These are phyloP conservation scores for Phaedon cochleariae DNA, from an alignment of 2,888 invertebrate species.

Conservation along the genomic window DNA sequence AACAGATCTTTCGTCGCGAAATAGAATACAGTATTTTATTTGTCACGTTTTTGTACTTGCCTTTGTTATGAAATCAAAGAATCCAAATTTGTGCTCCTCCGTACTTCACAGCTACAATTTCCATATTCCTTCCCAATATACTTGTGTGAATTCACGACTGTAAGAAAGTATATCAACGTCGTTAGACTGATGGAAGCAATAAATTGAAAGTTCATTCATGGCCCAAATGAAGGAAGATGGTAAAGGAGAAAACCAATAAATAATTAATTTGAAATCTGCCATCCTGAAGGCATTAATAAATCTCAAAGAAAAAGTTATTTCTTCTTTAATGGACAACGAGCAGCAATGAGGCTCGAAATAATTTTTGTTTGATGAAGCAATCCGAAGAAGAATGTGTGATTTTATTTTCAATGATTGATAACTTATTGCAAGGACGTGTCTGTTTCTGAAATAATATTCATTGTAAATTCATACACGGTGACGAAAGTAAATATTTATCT, in stretches of 20 bases:
- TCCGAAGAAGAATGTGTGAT: neutral
- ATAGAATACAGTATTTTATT: too few species aligned
- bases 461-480: too few species aligned
- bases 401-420: too few species aligned
- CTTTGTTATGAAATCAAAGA: too few species aligned
- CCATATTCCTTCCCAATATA: slow-evolving; percentile 20
- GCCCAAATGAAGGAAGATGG: slow-evolving; percentile 26
- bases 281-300: slow-evolving; percentile 53
- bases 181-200: slow-evolving; percentile 32
- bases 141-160: slow-evolving; percentile 25
- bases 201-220: slow-evolving; percentile 33
- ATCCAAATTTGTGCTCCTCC: too few species aligned
- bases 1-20: too few species aligned
- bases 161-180: neutral
- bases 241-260: slow-evolving; percentile 45
- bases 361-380: neutral
- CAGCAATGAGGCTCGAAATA: slow-evolving; percentile 41
- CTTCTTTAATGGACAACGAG: slow-evolving; percentile 31
- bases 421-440: too few species aligned
- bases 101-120: neutral
- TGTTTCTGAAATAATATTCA: too few species aligned
- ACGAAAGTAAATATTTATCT: too few species aligned
- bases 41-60: too few species aligned
- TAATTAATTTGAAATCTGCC: slow-evolving; percentile 56
- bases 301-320: slow-evolving; percentile 44